phyloP scores from a whole-genome alignment of 2,113 vertebrate genomes.

The Periophthalmus modestus region DNA sequence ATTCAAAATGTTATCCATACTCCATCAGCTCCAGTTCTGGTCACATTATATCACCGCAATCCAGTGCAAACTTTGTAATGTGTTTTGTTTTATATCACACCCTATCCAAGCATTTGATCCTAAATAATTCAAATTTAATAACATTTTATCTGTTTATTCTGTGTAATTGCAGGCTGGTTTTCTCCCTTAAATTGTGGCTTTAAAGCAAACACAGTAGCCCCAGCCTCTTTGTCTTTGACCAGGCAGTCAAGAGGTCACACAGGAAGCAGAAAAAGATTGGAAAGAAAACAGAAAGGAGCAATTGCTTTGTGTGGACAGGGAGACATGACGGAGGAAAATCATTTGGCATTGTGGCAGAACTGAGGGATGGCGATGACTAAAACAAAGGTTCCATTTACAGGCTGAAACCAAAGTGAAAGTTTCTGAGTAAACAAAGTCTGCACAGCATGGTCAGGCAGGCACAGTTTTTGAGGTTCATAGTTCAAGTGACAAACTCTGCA shows the following conservation, averaged over 20 bases:
- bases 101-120: not conserved
- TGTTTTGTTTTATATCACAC: not conserved
- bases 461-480: not conserved
- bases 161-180: conserved; percentile 10
- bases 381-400: not conserved
- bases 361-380: not conserved
- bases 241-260: conserved; percentile 27
- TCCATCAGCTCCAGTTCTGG: too few species aligned
- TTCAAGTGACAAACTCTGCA: not conserved
- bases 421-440: not conserved
- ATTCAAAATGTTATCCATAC: too few species aligned
- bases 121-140: too few species aligned
- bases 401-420: not conserved
- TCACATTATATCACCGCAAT: too few species aligned
- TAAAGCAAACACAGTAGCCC: conserved; percentile 44
- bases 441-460: not conserved
- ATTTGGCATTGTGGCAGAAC: not conserved
- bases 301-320: not conserved
- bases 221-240: conserved; percentile 26
- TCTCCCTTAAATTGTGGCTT: conserved; percentile 29
- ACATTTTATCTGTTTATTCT: not conserved
- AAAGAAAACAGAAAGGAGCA: not conserved
- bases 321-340: not conserved
- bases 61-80: not conserved
- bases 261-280: conserved; percentile 20